Evolutionary conservation across 2,113 vertebrate species (phyloP).

Genomic region (Cyphomyrus discorhynchus): DNA sequence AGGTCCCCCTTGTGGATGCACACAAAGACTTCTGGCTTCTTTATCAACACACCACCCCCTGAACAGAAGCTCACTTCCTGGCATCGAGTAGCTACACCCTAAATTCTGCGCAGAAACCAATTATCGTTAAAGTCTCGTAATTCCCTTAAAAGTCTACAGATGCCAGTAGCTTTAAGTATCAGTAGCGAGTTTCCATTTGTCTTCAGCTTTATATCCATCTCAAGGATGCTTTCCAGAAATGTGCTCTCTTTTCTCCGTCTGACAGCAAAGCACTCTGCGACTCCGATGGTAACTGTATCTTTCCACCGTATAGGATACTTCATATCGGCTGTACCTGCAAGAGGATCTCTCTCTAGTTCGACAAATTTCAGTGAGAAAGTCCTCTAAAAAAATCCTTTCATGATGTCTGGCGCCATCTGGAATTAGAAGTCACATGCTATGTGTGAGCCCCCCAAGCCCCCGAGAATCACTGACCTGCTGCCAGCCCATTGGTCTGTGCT

Average conservation of each 20-base stretch:
- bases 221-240: neutral
- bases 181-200: constrained; percentile 11
- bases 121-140: constrained; percentile 20
- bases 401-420: neutral
- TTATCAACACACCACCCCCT: neutral
- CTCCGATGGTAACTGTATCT: neutral
- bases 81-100: neutral
- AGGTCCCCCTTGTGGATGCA: neutral
- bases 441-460: neutral
- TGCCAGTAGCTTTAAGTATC: constrained; percentile 20
- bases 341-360: neutral
- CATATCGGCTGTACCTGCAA: neutral
- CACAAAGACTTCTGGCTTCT: neutral
- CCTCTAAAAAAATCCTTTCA: neutral
- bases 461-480: neutral
- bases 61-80: neutral
- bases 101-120: constrained; percentile 4
- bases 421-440: neutral
- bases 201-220: neutral
- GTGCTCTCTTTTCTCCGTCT: neutral
- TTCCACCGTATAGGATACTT: neutral
- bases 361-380: neutral
- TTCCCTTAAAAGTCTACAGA: constrained; percentile 18
- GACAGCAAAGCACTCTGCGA: neutral
- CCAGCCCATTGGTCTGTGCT: neutral